Percentiles rank a stretch among this genome's conserved stretches.
Evolutionary conservation across 1,140 invertebrate species (phyloP).

Genomic region (Cyclargus thomasi): DNA sequence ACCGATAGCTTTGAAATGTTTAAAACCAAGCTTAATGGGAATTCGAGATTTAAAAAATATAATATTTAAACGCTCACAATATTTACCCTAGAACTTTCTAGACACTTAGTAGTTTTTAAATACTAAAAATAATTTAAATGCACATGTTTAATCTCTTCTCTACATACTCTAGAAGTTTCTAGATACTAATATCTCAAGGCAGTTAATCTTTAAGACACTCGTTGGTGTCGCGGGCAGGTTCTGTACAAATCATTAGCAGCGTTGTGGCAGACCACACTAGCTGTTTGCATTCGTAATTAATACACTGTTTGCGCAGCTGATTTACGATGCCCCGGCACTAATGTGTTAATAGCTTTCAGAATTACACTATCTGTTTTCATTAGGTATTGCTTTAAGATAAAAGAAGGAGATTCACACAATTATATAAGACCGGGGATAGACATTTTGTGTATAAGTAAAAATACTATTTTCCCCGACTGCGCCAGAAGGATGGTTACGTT

Average conservation of each 20-base stretch:
- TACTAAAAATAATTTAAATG: too few relatives aligned
- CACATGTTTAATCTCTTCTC: neutral
- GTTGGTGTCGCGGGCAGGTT: constrained; percentile 31
- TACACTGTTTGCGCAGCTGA: constrained; percentile 72
- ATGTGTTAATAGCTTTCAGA: constrained; percentile 69
- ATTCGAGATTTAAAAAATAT: too few relatives aligned
- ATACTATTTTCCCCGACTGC: too few relatives aligned
- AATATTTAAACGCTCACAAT: too few relatives aligned
- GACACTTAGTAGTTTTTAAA: too few relatives aligned
- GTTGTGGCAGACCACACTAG: constrained; percentile 66
- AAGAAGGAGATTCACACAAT: neutral
- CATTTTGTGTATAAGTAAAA: too few relatives aligned
- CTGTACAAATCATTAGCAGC: constrained; percentile 71
- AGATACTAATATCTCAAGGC: constrained; percentile 2
- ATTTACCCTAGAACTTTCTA: too few relatives aligned
- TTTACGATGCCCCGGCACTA: constrained; percentile 66
- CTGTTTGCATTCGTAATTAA: constrained; percentile 75
- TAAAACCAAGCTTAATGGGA: too few relatives aligned
- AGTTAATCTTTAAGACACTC: constrained; percentile 21
- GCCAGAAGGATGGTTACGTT: too few relatives aligned
- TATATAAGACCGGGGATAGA: too few relatives aligned
- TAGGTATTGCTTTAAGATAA: neutral
- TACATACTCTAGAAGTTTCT: neutral
- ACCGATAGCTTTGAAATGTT: too few relatives aligned
- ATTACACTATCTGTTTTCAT: constrained; percentile 38